Evolutionary conservation across 2,888 invertebrate species (phyloP), one percentile per base, ranked within the genome.

Genomic region (Trachelus stipa): DNA sequence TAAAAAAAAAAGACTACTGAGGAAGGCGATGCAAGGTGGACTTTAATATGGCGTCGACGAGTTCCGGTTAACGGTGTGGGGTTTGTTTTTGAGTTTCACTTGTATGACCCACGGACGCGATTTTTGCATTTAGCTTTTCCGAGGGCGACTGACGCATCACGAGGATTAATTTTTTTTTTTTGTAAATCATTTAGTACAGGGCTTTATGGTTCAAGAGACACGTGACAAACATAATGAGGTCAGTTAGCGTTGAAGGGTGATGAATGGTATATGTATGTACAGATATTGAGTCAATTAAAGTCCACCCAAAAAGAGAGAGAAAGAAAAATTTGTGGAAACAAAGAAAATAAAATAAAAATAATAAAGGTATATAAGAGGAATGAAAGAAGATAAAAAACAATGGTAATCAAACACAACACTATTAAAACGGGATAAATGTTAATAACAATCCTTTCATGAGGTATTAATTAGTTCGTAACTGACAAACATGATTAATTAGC

Each of bases 41-140:
- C 92, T 92, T 92, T 92, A 92, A 92, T 90, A 90, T 90, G 89
- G 90, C 90, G 89, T 89, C 88, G 90, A 90, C 87, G 83, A 87
- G 84, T 86, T 87, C 85, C 81, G 84, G 73, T 79, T 79, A 69
- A 86, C 85, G 86, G 87, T 85, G 86, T 77, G 82, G 56, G 56
- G 23, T 56, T 9, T 56, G 4, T 40, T 56, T 56, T 23, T 2
- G 56, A 23, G 56, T 56, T 56, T 56, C 56, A 56, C 2, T 56
- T 56, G 23, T 56, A 23, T 23, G 9, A 56, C 56, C 23, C 56
- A 23, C 56, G 56, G 23, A 56, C 56, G 9, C 56, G 56, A 9
- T 23, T 56, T 23, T 23, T 56, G 9, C 56, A 23, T 56, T 56
- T 56, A 23, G 23, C 23, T 23, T 56, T 23, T 9, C 1, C 56